Base-by-base conservation (phyloP, 2,113 vertebrate genomes). In the Stictonetta naevosa region DNA sequence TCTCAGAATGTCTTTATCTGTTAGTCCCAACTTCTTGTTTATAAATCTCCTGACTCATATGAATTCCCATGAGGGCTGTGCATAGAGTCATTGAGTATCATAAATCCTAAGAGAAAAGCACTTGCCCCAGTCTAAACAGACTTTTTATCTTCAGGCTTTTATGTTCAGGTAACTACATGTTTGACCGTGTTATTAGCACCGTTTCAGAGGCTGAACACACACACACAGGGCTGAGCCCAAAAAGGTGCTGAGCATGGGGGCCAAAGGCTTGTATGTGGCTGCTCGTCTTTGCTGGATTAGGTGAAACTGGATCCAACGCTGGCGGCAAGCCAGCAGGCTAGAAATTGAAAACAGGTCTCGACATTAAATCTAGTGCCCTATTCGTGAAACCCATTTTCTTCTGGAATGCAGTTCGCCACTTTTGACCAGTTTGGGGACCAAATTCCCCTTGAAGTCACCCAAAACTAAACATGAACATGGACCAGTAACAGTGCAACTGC, bases 181-280 rank as follows among this genome's bases (percentile, higher is more conserved):
- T 44, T 33, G 58, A 5, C 44, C 40, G 0, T 6, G 11, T 9
- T 36, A 25, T 8, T 0, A 71, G 59, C 34, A 8, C 46, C 44
- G 4, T 22, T 63, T 16, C 83, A 40, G 19, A 36, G 55, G 7
- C 10, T 13, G 60, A 42, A 4, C 36, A 21, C 7, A 0, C 19
- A 46, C 3, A 12, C 23, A 56, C 38, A 16, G 4, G 17, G 67
- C 83, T 60, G 80, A 64, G 79, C 83, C 12, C 86, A 76, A n/a
- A n/a, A 17, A 44, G 83, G 73, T 48, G 68, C 26, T 34, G 31
- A n/a, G 31, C 74, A 11, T 3, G 23, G 38, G 92, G 17, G 13
- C 48, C n/a, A 3, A 8, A 29, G 66, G 34, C 28, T 59, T 18
- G 40, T 6, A 6, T 1, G 1, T 4, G 9, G 6, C 56, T 55